Base-by-base conservation (phyloP, 2,888 invertebrate species). In the Masnerella sp. region DNA sequence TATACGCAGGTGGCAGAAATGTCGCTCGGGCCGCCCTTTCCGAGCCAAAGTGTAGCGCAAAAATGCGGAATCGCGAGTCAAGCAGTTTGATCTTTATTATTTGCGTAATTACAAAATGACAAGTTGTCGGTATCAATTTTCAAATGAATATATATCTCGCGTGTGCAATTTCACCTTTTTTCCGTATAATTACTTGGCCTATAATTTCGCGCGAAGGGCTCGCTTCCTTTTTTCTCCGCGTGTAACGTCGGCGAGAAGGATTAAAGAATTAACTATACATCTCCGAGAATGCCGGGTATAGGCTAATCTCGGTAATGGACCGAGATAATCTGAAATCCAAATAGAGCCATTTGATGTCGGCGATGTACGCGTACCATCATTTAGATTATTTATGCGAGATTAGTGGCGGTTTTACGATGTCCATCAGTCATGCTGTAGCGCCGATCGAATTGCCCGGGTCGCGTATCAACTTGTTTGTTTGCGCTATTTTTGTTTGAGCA, bases 381-480 rank as follows among this genome's bases (percentile, higher is more conserved):
- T 70, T 67, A 75, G 78, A 76, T 77, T 72, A 72, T 75, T 78
- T 75, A 73, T 70, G 76, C 67, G 28, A 74, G 76, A 75, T 76
- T 72, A 76, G 68, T 62, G 38, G 42, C 40, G 32, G 56, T 34
- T 70, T 69, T 62, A 58, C 58, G 62, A 68, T 49, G 58, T 38
- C 42, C 54, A 73, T 73, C 61, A 56, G 67, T 73, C 56, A 68
- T 61, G 64, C 45, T 38, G 28, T 51, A 54, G 54, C 54, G 65
- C 59, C 40, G 56, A 67, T 61, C 67, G 61, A 62, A n/a, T n/a
- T n/a, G n/a, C n/a, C n/a, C n/a, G n/a, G n/a, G n/a, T n/a, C n/a
- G n/a, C n/a, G n/a, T n/a, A n/a, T n/a, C n/a, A n/a, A n/a, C 32
- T 47, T 43, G 72, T 45, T 56, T 56, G 67, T 71, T 71, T 65